Conservation (phyloP, 2,797 vertebrate genomes). For the Gallinago solitaria region DNA sequence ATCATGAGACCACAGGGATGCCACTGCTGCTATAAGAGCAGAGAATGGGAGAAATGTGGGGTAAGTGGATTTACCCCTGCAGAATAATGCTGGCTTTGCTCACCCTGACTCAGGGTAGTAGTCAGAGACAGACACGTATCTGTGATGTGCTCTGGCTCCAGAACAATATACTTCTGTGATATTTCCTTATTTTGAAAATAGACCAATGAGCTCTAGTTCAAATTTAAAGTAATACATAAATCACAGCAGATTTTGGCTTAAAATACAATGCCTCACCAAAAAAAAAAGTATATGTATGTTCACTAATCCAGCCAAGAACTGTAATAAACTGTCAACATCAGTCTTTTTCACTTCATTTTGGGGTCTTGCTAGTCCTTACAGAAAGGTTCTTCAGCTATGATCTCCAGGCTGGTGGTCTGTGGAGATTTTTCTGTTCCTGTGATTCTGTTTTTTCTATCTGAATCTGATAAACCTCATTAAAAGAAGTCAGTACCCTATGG, state of each 20-base stretch:
- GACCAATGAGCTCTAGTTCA: background rate
- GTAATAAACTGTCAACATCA: constrained; percentile 55
- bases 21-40: background rate
- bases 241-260: constrained; percentile 34
- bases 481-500: background rate
- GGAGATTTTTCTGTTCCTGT: constrained; percentile 26
- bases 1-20: background rate
- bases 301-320: constrained; percentile 43
- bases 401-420: constrained; percentile 21
- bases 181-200: background rate
- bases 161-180: background rate
- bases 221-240: constrained; percentile 35
- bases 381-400: constrained; percentile 4
- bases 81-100: background rate
- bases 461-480: constrained; percentile 57
- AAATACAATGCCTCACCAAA: background rate
- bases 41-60: background rate
- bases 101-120: background rate
- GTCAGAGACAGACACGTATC: background rate
- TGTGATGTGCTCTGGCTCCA: background rate
- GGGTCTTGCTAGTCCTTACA: constrained; percentile 21
- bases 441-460: constrained; percentile 49
- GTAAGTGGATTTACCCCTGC: background rate
- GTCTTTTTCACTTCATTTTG: constrained; percentile 42
- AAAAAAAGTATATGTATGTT: background rate